These are phyloP conservation scores for Tethea ocularis DNA, from an alignment of 2,888 invertebrate species.

Conservation along the genomic window DNA sequence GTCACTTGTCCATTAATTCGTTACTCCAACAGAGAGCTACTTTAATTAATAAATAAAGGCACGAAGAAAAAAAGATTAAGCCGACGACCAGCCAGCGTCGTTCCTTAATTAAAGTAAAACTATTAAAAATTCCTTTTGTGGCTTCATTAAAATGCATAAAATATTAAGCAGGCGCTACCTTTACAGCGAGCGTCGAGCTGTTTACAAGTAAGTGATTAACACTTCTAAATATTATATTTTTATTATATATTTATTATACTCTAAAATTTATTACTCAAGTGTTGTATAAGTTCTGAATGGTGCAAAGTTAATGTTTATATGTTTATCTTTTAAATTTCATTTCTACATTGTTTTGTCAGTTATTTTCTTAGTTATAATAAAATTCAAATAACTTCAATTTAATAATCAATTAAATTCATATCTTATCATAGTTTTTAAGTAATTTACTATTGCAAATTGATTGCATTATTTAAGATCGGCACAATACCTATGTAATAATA, in stretches of 20 bases:
- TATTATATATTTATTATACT: no score
- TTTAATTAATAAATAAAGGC: slow-evolving; percentile 72
- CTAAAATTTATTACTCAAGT: neutral
- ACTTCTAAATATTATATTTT: slow-evolving; percentile 1
- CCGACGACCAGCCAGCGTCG: slow-evolving; percentile 38
- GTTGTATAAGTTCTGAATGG: neutral
- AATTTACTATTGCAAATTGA: no score
- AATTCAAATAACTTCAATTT: no score
- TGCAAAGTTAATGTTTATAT: neutral
- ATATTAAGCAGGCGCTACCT: slow-evolving; percentile 6
- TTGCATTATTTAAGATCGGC: no score
- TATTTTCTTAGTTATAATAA: no score
- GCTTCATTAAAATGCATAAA: slow-evolving; percentile 14
- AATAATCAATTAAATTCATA: no score
- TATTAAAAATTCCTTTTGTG: slow-evolving; percentile 54
- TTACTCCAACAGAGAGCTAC: slow-evolving; percentile 43
- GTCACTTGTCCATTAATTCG: slow-evolving; percentile 59
- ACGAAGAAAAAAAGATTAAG: slow-evolving; percentile 52
- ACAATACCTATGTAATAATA: no score
- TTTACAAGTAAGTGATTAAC: slow-evolving; percentile 6
- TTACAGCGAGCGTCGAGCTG: neutral
- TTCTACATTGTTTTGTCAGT: neutral
- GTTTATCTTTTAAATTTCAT: neutral
- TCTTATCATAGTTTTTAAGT: no score
- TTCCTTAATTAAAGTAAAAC: slow-evolving; percentile 68